Evolutionary conservation across 2,888 invertebrate species (phyloP).

Genomic region (Acrocyrtus sp.): DNA sequence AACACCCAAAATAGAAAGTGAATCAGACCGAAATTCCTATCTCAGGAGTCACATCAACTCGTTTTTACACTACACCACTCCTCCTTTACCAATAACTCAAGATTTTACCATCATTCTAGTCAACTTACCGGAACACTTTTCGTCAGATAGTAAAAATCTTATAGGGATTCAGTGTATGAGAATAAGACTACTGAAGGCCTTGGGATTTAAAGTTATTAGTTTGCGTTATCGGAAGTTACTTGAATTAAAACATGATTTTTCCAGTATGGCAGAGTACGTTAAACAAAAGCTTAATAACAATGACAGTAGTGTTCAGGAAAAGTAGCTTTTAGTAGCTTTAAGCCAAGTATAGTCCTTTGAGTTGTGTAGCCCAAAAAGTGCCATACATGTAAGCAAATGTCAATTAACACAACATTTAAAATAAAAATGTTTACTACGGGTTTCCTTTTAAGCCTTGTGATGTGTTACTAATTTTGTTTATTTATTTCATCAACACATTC

Average conservation of each 20-base stretch:
- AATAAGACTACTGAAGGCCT: slow-evolving; percentile 72
- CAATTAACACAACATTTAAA: too few species aligned
- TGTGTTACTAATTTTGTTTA: too few species aligned
- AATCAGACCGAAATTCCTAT: slow-evolving; percentile 18
- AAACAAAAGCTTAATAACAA: slow-evolving; percentile 68
- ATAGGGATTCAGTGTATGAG: slow-evolving; percentile 72
- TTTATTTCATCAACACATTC: too few species aligned
- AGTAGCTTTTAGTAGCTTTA: too few species aligned
- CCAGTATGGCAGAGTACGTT: slow-evolving; percentile 70
- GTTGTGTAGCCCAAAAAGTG: too few species aligned
- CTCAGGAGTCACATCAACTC: slow-evolving; percentile 46
- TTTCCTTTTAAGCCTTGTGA: too few species aligned
- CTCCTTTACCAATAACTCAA: background rate
- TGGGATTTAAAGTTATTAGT: slow-evolving; percentile 74
- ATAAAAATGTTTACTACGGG: too few species aligned
- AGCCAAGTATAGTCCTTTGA: too few species aligned
- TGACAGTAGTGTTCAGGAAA: too few species aligned
- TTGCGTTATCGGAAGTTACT: slow-evolving; percentile 71
- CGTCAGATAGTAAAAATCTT: slow-evolving; percentile 70
- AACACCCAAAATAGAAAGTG: slow-evolving; percentile 66
- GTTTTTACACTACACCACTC: slow-evolving; percentile 14
- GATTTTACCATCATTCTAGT: slow-evolving; percentile 71
- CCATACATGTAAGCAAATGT: too few species aligned
- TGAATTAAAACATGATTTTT: slow-evolving; percentile 69
- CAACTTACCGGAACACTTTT: slow-evolving; percentile 75